Evolutionary conservation across 2,797 vertebrate genomes (phyloP).

Genomic region (Thripadectes ignobilis): DNA sequence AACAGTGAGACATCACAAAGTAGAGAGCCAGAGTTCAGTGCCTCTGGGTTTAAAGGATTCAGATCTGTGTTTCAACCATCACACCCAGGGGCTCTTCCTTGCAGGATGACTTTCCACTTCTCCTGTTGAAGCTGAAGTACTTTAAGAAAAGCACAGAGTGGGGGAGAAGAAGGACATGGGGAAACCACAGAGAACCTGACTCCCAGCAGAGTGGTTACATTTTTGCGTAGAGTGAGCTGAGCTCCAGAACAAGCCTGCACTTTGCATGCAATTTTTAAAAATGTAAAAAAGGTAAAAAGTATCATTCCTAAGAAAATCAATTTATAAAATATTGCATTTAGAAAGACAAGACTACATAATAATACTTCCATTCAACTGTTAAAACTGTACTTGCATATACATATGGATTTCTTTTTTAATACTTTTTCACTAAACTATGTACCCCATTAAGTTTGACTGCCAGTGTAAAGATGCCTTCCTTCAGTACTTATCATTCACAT

Average conservation of each 20-base stretch:
- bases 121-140: not conserved
- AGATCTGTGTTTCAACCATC: not conserved
- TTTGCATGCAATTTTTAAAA: not conserved
- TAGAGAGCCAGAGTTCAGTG: not conserved
- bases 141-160: not conserved
- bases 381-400: not conserved
- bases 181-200: not conserved
- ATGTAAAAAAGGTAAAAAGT: not conserved
- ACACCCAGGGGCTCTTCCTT: not conserved
- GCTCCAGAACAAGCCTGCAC: not conserved
- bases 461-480: not conserved
- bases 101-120: not conserved
- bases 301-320: not conserved
- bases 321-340: not conserved
- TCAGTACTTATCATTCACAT: not conserved
- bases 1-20: not conserved
- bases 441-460: not conserved
- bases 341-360: not conserved
- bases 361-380: not conserved
- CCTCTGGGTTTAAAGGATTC: not conserved
- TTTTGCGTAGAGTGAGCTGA: not conserved
- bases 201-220: not conserved
- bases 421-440: not conserved
- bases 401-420: not conserved
- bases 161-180: not conserved